Evolutionary conservation across 2,113 vertebrate genomes (phyloP).

Genomic region (Rynchops niger): DNA sequence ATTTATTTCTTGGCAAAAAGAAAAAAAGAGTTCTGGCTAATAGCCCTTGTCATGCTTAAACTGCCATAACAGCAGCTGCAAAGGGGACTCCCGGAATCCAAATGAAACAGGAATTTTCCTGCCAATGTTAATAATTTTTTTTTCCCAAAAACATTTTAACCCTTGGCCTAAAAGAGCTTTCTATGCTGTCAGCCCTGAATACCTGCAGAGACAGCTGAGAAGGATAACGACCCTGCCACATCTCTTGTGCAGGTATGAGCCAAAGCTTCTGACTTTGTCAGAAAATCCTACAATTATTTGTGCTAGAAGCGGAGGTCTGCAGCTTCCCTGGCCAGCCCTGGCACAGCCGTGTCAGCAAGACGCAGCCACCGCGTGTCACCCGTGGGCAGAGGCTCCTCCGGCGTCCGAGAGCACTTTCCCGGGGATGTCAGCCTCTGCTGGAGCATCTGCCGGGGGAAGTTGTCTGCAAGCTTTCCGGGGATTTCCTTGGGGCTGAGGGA

Average conservation of each 20-base stretch:
- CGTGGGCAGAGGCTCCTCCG: neutral
- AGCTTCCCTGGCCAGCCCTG: neutral
- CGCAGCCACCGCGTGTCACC: neutral
- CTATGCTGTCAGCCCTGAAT: neutral
- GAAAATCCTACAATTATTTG: neutral
- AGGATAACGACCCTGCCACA: neutral
- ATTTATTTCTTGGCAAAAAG: constrained; percentile 48
- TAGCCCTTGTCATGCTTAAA: constrained; percentile 1
- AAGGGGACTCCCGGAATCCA: neutral
- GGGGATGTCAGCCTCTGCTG: neutral
- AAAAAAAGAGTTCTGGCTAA: constrained; percentile 1
- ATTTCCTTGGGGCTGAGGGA: neutral
- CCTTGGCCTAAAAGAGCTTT: neutral
- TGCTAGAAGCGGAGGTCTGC: neutral
- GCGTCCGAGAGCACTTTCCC: neutral
- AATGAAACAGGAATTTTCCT: constrained; percentile 31
- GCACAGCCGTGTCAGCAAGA: neutral
- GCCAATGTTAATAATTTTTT: neutral
- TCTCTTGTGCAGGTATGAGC: neutral
- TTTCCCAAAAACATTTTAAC: neutral
- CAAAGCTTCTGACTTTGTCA: neutral
- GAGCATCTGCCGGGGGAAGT: neutral
- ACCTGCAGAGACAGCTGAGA: neutral
- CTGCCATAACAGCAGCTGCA: constrained; percentile 29
- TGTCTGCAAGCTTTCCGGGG: neutral